Base-by-base conservation (phyloP, 2,797 vertebrate species). In the Chromobotia macracanthus region DNA sequence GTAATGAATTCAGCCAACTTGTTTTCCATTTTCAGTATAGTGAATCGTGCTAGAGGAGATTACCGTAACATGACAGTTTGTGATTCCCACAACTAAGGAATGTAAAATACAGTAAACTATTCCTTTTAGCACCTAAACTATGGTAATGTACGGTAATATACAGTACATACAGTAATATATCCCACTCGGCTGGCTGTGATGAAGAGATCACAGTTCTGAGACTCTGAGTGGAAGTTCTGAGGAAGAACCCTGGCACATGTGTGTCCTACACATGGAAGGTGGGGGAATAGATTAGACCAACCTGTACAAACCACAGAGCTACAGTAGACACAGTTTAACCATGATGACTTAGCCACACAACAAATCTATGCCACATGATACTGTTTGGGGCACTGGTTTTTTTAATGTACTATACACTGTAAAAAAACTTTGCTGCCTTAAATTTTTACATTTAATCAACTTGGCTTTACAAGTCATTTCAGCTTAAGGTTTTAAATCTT, bases 261-360 rank as follows among this genome's bases (percentile, higher is more conserved):
- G 72, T 81, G 77, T 83, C 68, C 86, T 86, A 87, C 89, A 83
- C 86, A 82, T 74, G 64, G 25, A 50, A 16, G 71, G 80, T 61
- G 86, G 71, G 87, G 72, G 81, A 84, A 77, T 28, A 66, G 75
- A 82, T 88, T 82, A 86, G 79, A 77, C 64, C 53, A 41, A 50
- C 7, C n/a, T 84, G 72, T 77, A n/a, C 28, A 58, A 50, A 56
- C 68, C 77, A 53, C 75, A 48, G 31, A 80, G 23, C 53, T 75
- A 13, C 79, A 80, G 82, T 69, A 64, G n/a, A 75, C 75, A 35
- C 44, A 77, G 55, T 72, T 84, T 84, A 72, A 69, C 70, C 75
- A 73, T 58, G 63, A 79, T 79, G 82, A 79, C 50, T 66, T 55
- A 75, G 21, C 7, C 23, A 19, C 35, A 28, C 1, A 38, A 51